Base-by-base conservation (phyloP, 2,888 invertebrate genomes). In the Drosophila stalkeri region DNA sequence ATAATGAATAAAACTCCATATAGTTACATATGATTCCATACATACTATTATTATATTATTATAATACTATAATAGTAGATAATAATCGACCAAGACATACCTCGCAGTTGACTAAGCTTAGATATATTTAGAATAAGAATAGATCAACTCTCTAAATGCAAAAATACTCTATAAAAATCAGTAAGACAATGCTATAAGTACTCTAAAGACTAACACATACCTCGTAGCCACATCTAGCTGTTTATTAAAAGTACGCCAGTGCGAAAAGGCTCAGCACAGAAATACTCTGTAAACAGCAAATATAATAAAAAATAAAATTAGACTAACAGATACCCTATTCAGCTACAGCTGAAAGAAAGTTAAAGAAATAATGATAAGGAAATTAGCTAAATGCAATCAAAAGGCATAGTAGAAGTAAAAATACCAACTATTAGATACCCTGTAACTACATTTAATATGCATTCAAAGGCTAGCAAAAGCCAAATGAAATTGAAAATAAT, bases 401-500 rank as follows among this genome's bases (percentile, higher is more conserved):
- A 3, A 37, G 4, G 14, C 12, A 37, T 9, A 14, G 39, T 16
- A n/a, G n/a, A n/a, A n/a, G 33, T 33, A 9, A 31, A 31, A 31
- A 31, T 31, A n/a, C 31, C 27, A 31, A 31, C 16, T n/a, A n/a
- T 0, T 11, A 33, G 12, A 51, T 51, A 33, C 51, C 51, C 51
- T 20, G 33, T 51, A 51, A 31, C 9, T 27, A 6, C 31, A n/a
- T n/a, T 49, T 5, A 1, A 1, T n/a, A 16, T 16, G 9, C 9
- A 49, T 12, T 49, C 2, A 16, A 39, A 57, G 60, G 60, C 44
- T 54, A 64, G 31, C 35, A 65, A 80, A 49, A 54, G 59, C 33
- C 66, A 80, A 89, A 83, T 67, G 70, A 79, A 86, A 84, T 79
- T 69, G 72, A 81, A 83, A 87, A 83, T 85, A 81, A 89, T 89